Evolutionary conservation across 2,888 invertebrate species (phyloP).

Genomic region (Hemaris fuciformis): DNA sequence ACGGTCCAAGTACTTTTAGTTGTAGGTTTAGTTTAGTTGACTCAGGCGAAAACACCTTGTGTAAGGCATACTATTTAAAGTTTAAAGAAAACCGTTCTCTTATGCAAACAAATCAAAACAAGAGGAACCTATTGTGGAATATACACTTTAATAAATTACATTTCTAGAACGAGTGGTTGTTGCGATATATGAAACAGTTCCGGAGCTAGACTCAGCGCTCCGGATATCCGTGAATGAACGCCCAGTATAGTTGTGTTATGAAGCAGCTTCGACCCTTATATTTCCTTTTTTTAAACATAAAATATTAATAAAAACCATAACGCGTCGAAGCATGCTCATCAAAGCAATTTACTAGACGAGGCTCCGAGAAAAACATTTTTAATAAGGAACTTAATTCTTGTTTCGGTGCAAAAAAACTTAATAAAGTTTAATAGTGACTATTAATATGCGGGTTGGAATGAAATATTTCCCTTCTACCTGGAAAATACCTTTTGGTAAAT

Average conservation of each 20-base stretch:
- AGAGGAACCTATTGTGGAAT: neutral
- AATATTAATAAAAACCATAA: neutral
- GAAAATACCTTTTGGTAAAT: neutral
- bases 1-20: too few relatives aligned
- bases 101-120: neutral
- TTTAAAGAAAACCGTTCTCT: too few relatives aligned
- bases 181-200: neutral
- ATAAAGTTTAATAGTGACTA: conserved; percentile 5
- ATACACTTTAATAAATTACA: neutral
- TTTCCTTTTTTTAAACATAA: neutral
- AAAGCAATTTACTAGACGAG: neutral
- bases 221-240: conserved; percentile 1
- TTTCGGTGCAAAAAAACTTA: neutral
- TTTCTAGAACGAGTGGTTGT: neutral
- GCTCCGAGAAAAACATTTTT: neutral
- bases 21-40: too few relatives aligned
- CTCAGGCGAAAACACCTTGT: too few relatives aligned
- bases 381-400: neutral
- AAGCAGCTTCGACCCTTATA: neutral
- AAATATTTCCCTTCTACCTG: conserved; percentile 1
- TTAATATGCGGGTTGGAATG: neutral
- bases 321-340: neutral
- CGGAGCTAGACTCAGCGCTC: neutral
- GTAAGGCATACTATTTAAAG: too few relatives aligned
- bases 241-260: neutral